Evolutionary conservation across 2,797 vertebrate genomes (phyloP).

Genomic region (Fringilla coelebs): DNA sequence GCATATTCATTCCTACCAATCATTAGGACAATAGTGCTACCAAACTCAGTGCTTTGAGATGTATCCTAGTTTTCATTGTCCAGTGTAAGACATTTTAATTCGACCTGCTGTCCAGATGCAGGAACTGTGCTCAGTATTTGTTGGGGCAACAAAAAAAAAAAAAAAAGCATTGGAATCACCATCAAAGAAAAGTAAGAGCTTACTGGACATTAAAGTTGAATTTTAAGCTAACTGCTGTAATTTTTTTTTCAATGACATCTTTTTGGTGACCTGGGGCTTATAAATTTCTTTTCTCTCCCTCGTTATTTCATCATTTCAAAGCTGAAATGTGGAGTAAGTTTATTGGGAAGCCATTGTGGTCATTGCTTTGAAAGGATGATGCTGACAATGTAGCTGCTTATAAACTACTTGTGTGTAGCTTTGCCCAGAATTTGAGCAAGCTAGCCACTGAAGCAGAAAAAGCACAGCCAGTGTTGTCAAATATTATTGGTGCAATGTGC

Average conservation of each 20-base stretch:
- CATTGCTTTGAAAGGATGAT: conserved; percentile 33
- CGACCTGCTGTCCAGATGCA: neutral
- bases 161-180: neutral
- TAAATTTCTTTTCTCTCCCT: neutral
- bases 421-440: conserved; percentile 57
- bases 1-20: neutral
- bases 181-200: neutral
- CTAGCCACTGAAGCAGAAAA: conserved; percentile 71
- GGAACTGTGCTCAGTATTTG: neutral
- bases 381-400: conserved; percentile 54
- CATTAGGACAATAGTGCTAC: neutral
- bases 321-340: conserved; percentile 21
- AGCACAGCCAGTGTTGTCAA: conserved; percentile 71
- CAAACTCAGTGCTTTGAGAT: neutral
- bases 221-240: neutral
- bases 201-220: neutral
- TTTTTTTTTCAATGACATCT: neutral
- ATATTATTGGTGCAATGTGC: conserved; percentile 71
- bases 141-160: neutral
- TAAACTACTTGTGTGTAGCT: conserved; percentile 43
- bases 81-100: neutral
- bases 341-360: conserved; percentile 9
- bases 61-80: neutral
- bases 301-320: conserved; percentile 1
- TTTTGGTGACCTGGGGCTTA: neutral